phyloP scores from a whole-genome alignment of 2,888 invertebrate genomes.

The Criorhina ranunculi region DNA sequence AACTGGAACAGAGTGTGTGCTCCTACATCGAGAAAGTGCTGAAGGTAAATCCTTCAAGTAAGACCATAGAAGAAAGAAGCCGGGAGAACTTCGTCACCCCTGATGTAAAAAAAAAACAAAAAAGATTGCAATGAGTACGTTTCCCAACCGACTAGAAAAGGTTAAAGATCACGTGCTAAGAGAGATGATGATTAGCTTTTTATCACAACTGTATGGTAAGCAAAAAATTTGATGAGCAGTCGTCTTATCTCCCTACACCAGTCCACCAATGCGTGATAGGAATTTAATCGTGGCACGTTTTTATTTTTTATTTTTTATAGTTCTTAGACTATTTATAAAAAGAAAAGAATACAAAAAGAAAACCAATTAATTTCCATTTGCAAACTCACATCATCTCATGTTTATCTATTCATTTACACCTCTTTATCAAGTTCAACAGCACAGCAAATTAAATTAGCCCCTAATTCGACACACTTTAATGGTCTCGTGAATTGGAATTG shows the following conservation, averaged over 20 bases:
- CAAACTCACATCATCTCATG: neutral
- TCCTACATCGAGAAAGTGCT: no score
- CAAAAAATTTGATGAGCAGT: slow-evolving; percentile 2
- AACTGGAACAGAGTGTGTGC: no score
- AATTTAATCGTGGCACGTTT: slow-evolving; percentile 32
- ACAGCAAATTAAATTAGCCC: slow-evolving; percentile 52
- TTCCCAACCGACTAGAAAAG: neutral
- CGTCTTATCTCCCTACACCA: neutral
- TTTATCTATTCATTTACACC: slow-evolving; percentile 19
- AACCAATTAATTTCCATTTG: slow-evolving; percentile 11
- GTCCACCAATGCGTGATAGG: slow-evolving; percentile 15
- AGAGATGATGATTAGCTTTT: neutral
- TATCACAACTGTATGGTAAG: neutral
- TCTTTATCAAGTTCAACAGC: slow-evolving; percentile 1
- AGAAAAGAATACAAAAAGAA: neutral
- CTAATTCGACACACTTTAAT: slow-evolving; percentile 23
- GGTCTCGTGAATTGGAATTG: slow-evolving; percentile 13
- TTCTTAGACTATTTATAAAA: neutral
- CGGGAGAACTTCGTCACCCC: no score
- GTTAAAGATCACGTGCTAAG: neutral
- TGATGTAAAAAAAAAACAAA: no score
- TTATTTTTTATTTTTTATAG: slow-evolving; percentile 7
- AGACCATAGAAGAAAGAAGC: no score
- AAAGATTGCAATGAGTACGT: neutral
- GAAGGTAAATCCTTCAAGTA: no score